Conservation (phyloP, 2,113 vertebrate genomes). For the Cettia cetti region DNA sequence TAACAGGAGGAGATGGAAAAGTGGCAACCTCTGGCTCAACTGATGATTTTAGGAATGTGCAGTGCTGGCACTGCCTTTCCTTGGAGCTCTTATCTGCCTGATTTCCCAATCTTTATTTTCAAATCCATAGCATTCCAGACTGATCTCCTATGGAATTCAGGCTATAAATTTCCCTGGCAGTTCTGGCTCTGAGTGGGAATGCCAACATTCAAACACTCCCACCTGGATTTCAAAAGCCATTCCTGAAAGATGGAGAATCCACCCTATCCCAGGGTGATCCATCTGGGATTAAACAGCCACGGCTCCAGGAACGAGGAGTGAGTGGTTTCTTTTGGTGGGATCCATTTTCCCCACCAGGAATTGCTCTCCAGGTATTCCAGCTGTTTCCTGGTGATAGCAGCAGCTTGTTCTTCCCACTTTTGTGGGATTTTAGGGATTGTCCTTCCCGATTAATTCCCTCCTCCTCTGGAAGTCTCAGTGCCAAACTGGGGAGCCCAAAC, state of each 20-base stretch:
- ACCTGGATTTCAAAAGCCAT: neutral
- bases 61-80: neutral
- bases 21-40: rapidly evolving
- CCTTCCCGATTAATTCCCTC: neutral
- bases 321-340: neutral
- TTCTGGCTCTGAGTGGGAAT: neutral
- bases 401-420: neutral
- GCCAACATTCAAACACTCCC: neutral
- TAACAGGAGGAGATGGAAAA: neutral
- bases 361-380: neutral
- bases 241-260: neutral
- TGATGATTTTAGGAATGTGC: neutral
- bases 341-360: neutral
- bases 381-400: neutral
- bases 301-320: neutral
- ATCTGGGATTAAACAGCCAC: rapidly evolving
- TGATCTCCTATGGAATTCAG: neutral
- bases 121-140: rapidly evolving
- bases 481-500: neutral
- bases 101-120: neutral
- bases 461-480: rapidly evolving
- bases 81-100: neutral
- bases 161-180: neutral
- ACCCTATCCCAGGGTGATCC: rapidly evolving
- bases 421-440: neutral